Evolutionary conservation across 1,140 invertebrate species (phyloP), one percentile per base, ranked within the genome.

Genomic region (Dendroctonus ponderosae): DNA sequence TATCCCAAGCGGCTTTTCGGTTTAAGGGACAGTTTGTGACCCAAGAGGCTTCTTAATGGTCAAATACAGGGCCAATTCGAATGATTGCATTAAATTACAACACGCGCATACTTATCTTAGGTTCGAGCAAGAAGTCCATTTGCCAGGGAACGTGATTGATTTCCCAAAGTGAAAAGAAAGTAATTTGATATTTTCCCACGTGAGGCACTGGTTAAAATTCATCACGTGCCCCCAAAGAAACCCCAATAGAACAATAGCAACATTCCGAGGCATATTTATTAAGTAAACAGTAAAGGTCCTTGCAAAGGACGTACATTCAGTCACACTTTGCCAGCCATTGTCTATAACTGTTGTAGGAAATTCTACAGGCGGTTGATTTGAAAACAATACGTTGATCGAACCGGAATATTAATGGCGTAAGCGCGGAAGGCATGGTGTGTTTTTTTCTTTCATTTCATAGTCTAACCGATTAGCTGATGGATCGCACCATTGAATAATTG

Each of bases 281-380:
- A 68, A 64, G 67, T 67, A 71, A 69, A 69, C 70, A 69, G 50
- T 57, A 59, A 63, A 68, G 65, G 70, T 71, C 72, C 72, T 73
- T 73, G 68, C 41, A 73, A 73, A 73, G 72, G 72, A 70, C 72
- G 71, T 65, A 62, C 70, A 73, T 73, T 67, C 52, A 63, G 40
- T 72, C 72, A 73, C 64, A 66, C 42, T 26, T 38, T 38, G 12
- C 37, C 15, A 38, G 62, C 39, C 69, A 65, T 59, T 60, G 57
- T 62, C 50, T 60, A 64, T 71, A 67, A 71, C 66, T 66, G 69
- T 71, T 68, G 51, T 62, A 66, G 52, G 53, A 65, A 65, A 56
- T 66, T 66, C 67, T 67, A 64, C 42, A 40, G 53, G 66, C 65
- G 60, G 48, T 61, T 72, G 61, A 72, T 72, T 72, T 70, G 71